Conservation (phyloP, 2,888 invertebrate genomes). For the Halocaridina rubra region DNA sequence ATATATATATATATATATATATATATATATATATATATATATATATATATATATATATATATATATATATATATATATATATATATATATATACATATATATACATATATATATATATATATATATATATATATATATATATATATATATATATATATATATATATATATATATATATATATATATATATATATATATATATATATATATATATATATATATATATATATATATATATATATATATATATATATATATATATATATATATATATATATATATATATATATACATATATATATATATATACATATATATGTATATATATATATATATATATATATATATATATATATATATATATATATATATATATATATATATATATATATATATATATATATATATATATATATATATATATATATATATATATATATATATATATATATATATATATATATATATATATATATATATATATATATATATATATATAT, state of each 20-base stretch:
- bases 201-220: neutral
- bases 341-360: too few species aligned
- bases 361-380: too few species aligned
- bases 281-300: neutral
- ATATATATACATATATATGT: neutral
- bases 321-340: neutral
- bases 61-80: too few species aligned
- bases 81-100: neutral
- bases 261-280: neutral
- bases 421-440: neutral
- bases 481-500: too few species aligned
- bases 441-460: neutral
- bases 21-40: too few species aligned
- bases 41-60: too few species aligned
- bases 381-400: neutral
- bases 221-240: neutral
- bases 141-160: neutral
- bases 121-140: neutral
- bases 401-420: neutral
- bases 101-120: neutral
- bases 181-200: neutral
- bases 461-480: neutral
- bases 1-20: too few species aligned
- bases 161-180: neutral
- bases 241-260: neutral